Percentiles rank a stretch among this genome's conserved stretches.
Conservation (phyloP, 2,888 invertebrate species). For the Drosophila recens region DNA sequence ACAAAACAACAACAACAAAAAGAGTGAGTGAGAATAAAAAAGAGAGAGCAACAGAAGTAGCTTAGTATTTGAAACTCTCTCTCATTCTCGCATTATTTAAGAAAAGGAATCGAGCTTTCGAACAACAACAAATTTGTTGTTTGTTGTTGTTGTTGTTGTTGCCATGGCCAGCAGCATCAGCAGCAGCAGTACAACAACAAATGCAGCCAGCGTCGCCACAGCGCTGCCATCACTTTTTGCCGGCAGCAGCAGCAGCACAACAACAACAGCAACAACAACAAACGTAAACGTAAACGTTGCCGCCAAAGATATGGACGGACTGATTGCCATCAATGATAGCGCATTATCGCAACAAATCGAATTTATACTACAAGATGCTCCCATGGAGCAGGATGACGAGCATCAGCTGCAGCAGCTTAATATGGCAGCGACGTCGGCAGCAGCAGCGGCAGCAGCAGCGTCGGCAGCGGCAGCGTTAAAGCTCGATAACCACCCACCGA, state of each 20-base stretch:
- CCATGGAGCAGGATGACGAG: slow-evolving; percentile 83
- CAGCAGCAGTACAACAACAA: slow-evolving; percentile 48
- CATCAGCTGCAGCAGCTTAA: slow-evolving; percentile 59
- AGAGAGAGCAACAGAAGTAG: slow-evolving; percentile 1
- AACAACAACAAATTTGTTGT: not conserved
- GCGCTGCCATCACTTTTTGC: slow-evolving; percentile 68
- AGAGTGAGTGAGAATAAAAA: slow-evolving; percentile 4
- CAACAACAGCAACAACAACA: slow-evolving; percentile 44
- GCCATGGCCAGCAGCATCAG: slow-evolving; percentile 59
- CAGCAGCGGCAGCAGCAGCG: slow-evolving; percentile 27
- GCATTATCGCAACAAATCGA: slow-evolving; percentile 85
- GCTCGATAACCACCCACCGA: slow-evolving; percentile 82
- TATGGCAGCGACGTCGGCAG: slow-evolving; percentile 34
- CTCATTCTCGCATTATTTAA: not conserved
- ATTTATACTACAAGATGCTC: slow-evolving; percentile 85
- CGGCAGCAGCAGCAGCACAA: slow-evolving; percentile 44
- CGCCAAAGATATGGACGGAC: slow-evolving; percentile 82
- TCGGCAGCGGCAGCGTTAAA: slow-evolving; percentile 52
- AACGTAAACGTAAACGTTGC: slow-evolving; percentile 45
- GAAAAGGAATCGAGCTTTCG: slow-evolving; percentile 8
- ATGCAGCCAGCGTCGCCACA: slow-evolving; percentile 46
- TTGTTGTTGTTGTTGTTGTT: slow-evolving; percentile 40
- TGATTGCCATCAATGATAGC: slow-evolving; percentile 84
- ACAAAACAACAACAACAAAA: not conserved
- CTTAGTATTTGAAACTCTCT: not conserved